A percentile compares a stretch with the other conserved stretches of the same genome.
Conservation (phyloP, 2,888 invertebrate genomes). For the Aelia acuminata region DNA sequence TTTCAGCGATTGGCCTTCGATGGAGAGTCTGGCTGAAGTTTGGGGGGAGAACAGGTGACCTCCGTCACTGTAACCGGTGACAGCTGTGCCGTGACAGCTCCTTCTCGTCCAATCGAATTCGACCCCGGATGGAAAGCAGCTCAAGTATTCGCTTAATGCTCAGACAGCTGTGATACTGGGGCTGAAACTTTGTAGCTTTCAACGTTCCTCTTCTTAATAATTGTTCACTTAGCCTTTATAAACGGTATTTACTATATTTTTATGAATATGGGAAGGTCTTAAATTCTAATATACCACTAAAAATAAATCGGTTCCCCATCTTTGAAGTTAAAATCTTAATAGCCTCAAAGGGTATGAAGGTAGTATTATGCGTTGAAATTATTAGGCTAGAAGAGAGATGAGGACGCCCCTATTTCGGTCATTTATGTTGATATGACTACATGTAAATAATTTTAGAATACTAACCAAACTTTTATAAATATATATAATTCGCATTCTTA, state of each 20-base stretch:
- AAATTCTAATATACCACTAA: no score
- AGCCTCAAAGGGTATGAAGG: no score
- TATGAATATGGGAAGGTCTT: background rate
- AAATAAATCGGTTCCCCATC: no score
- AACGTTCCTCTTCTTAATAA: background rate
- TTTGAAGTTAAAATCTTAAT: no score
- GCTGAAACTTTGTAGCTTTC: background rate
- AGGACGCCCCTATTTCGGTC: no score
- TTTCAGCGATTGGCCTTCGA: background rate
- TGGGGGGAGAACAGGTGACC: background rate
- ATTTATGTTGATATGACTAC: no score
- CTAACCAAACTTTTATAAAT: no score
- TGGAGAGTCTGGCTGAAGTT: background rate
- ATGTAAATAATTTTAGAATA: no score
- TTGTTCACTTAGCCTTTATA: background rate
- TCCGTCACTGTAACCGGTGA: background rate
- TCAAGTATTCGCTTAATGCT: background rate
- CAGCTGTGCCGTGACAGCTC: slow-evolving; percentile 4
- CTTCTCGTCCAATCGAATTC: background rate
- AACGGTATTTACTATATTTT: background rate
- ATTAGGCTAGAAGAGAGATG: no score
- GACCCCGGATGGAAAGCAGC: background rate
- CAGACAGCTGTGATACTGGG: background rate
- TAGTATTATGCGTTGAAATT: no score
- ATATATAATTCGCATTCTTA: no score